Evolutionary conservation across 2,797 vertebrate species (phyloP).

Genomic region (Intellagama lesueurii): DNA sequence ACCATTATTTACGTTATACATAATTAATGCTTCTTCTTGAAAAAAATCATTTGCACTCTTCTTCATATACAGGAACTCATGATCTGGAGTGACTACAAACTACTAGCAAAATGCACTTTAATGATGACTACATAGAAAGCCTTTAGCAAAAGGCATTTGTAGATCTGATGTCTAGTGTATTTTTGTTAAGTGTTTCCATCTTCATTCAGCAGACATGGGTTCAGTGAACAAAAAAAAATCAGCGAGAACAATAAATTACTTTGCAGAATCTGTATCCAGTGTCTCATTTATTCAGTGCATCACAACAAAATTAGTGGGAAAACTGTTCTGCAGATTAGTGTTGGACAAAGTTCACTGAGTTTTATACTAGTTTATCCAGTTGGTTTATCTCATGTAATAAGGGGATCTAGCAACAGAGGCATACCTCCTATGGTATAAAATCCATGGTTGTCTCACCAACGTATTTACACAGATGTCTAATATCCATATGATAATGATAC

Average conservation of each 20-base stretch:
- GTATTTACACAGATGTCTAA: not conserved
- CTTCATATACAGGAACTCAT: slow-evolving; percentile 59
- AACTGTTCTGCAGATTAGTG: not conserved
- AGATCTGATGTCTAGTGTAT: slow-evolving; percentile 87
- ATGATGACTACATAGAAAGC: slow-evolving; percentile 94
- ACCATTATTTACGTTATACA: slow-evolving; percentile 58
- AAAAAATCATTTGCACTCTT: slow-evolving; percentile 54
- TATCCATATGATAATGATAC: not conserved
- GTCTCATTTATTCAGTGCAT: slow-evolving; percentile 37
- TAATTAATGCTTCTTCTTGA: slow-evolving; percentile 50
- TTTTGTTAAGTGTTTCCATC: slow-evolving; percentile 71
- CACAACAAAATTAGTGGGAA: not conserved
- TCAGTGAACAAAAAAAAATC: slow-evolving; percentile 47
- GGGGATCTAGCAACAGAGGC: not conserved
- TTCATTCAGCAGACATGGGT: slow-evolving; percentile 73
- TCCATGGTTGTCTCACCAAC: not conserved
- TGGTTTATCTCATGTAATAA: not conserved
- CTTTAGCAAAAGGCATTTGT: slow-evolving; percentile 85
- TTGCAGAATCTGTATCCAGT: slow-evolving; percentile 55
- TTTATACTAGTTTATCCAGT: not conserved
- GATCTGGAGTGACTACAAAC: slow-evolving; percentile 65
- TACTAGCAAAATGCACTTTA: slow-evolving; percentile 79
- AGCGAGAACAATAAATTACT: slow-evolving; percentile 72
- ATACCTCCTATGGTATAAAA: not conserved
- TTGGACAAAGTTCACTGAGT: not conserved